Evolutionary conservation across 2,797 vertebrate genomes (phyloP).

Genomic region (Pseudocheirus occidentalis): DNA sequence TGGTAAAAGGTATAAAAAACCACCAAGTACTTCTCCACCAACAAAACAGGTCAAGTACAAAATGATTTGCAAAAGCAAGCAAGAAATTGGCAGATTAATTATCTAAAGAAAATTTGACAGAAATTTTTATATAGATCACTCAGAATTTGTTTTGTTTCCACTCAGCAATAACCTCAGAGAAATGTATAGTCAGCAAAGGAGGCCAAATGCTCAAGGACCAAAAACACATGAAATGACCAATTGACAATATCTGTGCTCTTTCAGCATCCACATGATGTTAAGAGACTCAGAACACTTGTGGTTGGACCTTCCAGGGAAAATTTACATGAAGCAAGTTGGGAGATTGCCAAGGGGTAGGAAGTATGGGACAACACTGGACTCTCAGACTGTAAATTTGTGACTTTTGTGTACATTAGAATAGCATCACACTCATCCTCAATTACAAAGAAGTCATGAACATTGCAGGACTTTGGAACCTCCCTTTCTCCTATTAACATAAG

Average conservation of each 20-base stretch:
- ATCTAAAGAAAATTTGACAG: neutral
- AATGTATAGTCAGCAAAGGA: neutral
- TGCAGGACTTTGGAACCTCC: neutral
- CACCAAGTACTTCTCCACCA: neutral
- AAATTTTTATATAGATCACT: neutral
- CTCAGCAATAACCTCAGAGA: neutral
- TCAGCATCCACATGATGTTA: neutral
- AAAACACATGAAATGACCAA: neutral
- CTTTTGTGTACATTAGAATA: neutral
- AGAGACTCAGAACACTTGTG: neutral
- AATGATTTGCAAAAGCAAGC: neutral
- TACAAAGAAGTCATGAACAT: neutral
- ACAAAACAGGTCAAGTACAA: neutral
- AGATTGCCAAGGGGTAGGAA: no score
- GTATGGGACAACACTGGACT: neutral
- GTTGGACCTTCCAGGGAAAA: neutral
- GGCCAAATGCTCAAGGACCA: neutral
- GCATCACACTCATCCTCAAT: neutral
- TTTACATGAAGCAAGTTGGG: neutral
- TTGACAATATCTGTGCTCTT: neutral
- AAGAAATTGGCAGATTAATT: neutral
- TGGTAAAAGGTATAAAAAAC: neutral
- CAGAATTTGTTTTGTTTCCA: neutral
- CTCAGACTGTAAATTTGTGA: neutral
- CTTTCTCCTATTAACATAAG: neutral